Conservation (phyloP, 2,113 vertebrate species). For the Psephotus haematonotus region DNA sequence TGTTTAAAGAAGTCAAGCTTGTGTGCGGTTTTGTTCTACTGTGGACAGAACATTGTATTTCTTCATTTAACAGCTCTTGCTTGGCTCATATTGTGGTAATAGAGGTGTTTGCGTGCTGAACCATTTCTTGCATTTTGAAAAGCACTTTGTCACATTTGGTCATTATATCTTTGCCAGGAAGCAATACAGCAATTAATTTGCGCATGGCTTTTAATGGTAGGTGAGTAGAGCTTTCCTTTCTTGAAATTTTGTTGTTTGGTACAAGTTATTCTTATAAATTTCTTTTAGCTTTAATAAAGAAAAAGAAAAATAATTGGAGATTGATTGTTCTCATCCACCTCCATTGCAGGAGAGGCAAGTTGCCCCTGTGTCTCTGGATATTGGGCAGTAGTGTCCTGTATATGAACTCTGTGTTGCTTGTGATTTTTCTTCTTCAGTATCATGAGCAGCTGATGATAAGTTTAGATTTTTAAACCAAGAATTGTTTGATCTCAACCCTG, state of each 20-base stretch:
- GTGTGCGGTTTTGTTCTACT: neutral
- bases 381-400: neutral
- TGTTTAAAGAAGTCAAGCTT: neutral
- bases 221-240: neutral
- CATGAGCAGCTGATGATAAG: neutral
- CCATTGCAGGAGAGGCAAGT: neutral
- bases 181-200: neutral
- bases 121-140: neutral
- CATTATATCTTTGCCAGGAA: neutral
- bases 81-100: neutral
- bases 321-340: neutral
- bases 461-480: neutral
- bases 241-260: neutral
- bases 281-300: neutral
- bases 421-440: neutral
- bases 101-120: neutral
- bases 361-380: neutral
- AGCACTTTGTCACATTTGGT: neutral
- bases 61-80: neutral
- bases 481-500: neutral
- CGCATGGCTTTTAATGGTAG: neutral
- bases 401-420: neutral
- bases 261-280: neutral
- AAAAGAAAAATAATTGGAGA: neutral
- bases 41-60: neutral